Conservation (phyloP, 2,888 invertebrate species). For the Polymixis lichenea region DNA sequence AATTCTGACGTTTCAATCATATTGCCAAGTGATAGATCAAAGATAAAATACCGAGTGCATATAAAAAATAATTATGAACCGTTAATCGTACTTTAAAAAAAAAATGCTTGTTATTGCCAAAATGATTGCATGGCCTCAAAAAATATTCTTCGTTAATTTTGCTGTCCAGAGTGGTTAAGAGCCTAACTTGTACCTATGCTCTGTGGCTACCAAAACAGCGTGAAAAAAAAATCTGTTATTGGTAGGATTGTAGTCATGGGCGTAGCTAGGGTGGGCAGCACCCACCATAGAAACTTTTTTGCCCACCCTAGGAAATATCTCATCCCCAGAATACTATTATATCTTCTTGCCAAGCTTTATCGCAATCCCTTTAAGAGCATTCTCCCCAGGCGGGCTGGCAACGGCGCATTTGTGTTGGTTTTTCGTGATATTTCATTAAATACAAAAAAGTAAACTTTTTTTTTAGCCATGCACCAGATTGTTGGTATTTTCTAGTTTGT, state of each 20-base stretch:
- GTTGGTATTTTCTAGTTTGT: too few species aligned
- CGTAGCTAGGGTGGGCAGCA: too few species aligned
- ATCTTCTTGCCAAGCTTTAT: too few species aligned
- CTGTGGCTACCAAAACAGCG: constrained; percentile 11
- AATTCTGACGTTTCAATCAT: neutral
- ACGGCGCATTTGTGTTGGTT: too few species aligned
- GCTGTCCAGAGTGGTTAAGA: constrained; percentile 21
- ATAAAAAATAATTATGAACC: neutral
- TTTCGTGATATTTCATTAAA: too few species aligned
- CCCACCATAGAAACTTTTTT: too few species aligned
- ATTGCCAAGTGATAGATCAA: neutral
- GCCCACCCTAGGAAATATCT: too few species aligned
- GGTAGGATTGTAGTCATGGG: neutral
- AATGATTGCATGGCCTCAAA: constrained; percentile 4
- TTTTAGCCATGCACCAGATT: too few species aligned
- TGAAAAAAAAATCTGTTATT: constrained; percentile 9
- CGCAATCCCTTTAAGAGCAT: too few species aligned
- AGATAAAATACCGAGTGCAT: neutral
- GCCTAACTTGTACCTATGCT: neutral
- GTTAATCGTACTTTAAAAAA: neutral
- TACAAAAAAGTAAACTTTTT: too few species aligned
- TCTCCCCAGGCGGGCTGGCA: too few species aligned
- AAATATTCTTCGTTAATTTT: neutral
- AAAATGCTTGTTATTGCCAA: neutral
- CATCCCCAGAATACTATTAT: too few species aligned